Evolutionary conservation across 2,797 vertebrate species (phyloP), one percentile per base, ranked within the genome.

Genomic region (Moxostoma hubbsi): DNA sequence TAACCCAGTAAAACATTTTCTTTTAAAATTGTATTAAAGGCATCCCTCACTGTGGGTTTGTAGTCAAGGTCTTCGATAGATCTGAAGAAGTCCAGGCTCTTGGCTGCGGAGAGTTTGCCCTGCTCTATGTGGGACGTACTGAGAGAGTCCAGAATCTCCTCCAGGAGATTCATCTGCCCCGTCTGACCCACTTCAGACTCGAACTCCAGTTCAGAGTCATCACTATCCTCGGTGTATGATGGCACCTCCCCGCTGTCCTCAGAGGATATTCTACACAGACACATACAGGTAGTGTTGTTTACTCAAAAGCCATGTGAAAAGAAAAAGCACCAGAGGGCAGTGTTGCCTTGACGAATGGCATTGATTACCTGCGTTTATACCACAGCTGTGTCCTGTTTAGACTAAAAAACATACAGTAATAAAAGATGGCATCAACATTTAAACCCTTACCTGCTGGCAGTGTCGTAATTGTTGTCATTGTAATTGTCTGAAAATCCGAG

Each of bases 1-100:
- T 58, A 12, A 9, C 57, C 8, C 57, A 10, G 36, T 36, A 36
- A 36, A 36, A 36, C 36, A 36, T 36, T 36, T 36, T 36, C 36
- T 36, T 36, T 36, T 36, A 36, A 36, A 36, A 36, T 36, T 36
- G 4, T 36, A 36, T 36, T 36, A 36, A 36, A 36, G 36, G 36
- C 36, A 36, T 36, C 36, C 36, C 36, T 36, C 36, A 99, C 97
- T 90, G 82, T 85, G 16, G 87, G 65, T 77, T 92, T 95, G 90
- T 94, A 97, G 86, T 97, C 95, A 4, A 99, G 88, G 53, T 98
- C 95, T 4, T 99, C 98, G 91, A 95, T 90, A 47, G 97, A 98
- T 86, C 94, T 93, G 81, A 98, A 97, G 92, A 98, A 98, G 89
- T 99, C 97, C 89, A 99, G 86, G 88, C 98, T 99, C 90, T 95